phyloP scores from a whole-genome alignment of 2,113 vertebrate species.

The Oryzias woworae region DNA sequence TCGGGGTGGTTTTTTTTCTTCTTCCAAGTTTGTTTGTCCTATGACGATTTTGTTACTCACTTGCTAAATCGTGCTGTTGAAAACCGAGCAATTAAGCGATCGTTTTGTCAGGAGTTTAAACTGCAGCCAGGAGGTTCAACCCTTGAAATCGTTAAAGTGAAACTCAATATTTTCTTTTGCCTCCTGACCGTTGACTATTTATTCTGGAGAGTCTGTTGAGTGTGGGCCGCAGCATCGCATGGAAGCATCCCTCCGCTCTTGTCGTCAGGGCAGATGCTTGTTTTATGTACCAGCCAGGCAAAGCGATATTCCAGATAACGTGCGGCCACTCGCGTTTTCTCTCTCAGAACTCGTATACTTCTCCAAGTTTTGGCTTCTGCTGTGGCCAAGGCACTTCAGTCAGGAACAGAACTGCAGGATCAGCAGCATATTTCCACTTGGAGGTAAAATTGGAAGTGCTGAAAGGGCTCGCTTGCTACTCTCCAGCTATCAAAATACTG shows the following conservation, averaged over 20 bases:
- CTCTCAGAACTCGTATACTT: slow-evolving; percentile 66
- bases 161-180: slow-evolving; percentile 2
- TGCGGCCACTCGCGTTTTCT: slow-evolving; percentile 60
- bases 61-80: slow-evolving; percentile 6
- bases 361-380: slow-evolving; percentile 55
- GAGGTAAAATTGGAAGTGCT: slow-evolving; percentile 59
- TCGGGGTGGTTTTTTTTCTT: neutral
- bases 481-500: slow-evolving; percentile 56
- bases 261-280: slow-evolving; percentile 46
- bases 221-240: slow-evolving; percentile 19
- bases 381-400: slow-evolving; percentile 67
- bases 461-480: slow-evolving; percentile 55
- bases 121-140: slow-evolving; percentile 2
- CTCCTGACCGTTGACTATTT: slow-evolving; percentile 3
- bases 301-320: slow-evolving; percentile 72
- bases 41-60: slow-evolving; percentile 7
- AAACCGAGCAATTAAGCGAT: slow-evolving; percentile 12
- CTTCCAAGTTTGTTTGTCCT: slow-evolving; percentile 8
- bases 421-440: slow-evolving; percentile 60
- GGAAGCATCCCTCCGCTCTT: slow-evolving; percentile 20
- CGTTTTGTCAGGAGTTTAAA: slow-evolving; percentile 9
- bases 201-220: neutral
- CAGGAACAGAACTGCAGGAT: slow-evolving; percentile 46
- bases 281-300: slow-evolving; percentile 66
- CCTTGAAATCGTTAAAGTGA: slow-evolving; percentile 9